phyloP scores from a whole-genome alignment of 2,113 vertebrate genomes.

The Semnornis frantzii region DNA sequence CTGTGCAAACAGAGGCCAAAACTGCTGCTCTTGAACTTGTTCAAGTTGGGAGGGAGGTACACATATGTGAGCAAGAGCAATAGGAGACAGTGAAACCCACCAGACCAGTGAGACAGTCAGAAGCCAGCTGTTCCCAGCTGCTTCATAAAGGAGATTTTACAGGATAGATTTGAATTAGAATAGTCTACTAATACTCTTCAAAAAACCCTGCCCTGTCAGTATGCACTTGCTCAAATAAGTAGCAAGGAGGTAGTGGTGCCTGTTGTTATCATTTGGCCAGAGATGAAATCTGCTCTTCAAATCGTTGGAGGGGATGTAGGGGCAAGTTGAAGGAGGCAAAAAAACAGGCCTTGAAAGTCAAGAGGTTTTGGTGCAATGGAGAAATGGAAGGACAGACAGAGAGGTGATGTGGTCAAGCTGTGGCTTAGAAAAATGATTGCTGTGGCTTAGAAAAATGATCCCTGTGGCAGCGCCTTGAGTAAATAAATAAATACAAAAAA shows the following conservation, averaged over 20 bases:
- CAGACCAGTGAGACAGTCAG: not conserved
- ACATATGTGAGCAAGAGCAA: accelerated
- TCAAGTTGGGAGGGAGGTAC: not conserved
- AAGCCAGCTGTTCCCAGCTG: not conserved
- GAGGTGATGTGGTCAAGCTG: not conserved
- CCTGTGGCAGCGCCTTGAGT: not conserved
- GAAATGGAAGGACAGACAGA: not conserved
- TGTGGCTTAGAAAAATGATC: not conserved
- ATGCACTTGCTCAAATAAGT: accelerated
- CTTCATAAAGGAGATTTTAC: not conserved
- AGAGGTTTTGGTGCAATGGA: not conserved
- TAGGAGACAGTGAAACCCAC: not conserved
- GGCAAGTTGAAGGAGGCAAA: not conserved
- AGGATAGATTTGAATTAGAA: not conserved
- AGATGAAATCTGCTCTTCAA: not conserved
- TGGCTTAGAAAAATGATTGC: no score
- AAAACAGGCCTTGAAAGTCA: not conserved
- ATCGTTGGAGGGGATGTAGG: accelerated
- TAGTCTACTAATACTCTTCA: not conserved
- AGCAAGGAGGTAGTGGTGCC: not conserved
- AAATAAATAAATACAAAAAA: not conserved
- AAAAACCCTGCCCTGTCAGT: not conserved
- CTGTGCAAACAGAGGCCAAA: not conserved
- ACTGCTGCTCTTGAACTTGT: not conserved
- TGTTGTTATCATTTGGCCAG: not conserved